Evolutionary conservation across 37 sponge, comb jelly and placozoan species (phyloP), one percentile per base, ranked within the genome.

Genomic region (Halichondria panicea): DNA sequence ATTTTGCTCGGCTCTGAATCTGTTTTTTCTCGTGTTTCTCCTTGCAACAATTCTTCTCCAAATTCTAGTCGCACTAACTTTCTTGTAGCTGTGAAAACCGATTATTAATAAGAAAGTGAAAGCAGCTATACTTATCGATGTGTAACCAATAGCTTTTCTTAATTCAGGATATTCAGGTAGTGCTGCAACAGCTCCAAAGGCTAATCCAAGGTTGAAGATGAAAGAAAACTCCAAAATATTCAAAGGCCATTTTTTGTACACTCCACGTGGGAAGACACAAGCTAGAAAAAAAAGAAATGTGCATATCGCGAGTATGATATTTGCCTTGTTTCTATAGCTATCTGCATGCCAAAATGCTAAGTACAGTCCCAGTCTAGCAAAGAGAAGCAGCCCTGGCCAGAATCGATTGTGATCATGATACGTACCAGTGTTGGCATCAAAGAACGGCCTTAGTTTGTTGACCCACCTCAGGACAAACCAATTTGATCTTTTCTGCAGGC

Each of bases 331-430:
- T 1, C 2, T n/a, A 4, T 42, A 7, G 9, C 1, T 30, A 37
- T 5, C 2, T 4, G 38, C 21, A 8, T 4, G 5, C 8, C 43
- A 4, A 12, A 42, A 22, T 2, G 24, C 24, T 37, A 43, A 19
- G 41, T 35, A 35, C 9, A 36, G 6, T 12, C 6, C 30, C 19
- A 71, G 52, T 24, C 71, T 32, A 13, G 52, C 33, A 53, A 71
- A 4, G 18, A 71, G 71, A 24, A 54, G 55, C 21, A 71, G 34
- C 33, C 71, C 71, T 52, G 71, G 27, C 71, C 71, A 71, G 27
- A 54, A 71, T 7, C 28, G 55, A 9, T 54, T 27, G 31, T 50
- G 46, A 13, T 71, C 55, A 13, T 46, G 46, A 27, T 46, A 71
- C 19, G 55, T 34, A 28, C 71, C 71, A 11, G 55, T 50, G 55